Evolutionary conservation across 2,888 invertebrate genomes (phyloP).

Genomic region (Apodemia hepburni): DNA sequence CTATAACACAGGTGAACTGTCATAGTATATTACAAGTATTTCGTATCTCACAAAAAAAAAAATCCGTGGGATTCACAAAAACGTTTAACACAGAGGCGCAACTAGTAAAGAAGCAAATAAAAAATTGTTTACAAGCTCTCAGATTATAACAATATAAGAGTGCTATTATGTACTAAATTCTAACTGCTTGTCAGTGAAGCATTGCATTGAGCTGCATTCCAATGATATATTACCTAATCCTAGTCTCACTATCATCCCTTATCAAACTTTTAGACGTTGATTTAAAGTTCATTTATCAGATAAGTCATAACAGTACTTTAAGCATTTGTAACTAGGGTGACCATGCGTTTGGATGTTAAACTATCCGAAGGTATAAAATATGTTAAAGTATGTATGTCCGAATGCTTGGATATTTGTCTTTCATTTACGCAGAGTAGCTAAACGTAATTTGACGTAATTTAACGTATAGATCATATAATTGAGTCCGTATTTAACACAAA

Average conservation of each 20-base stretch:
- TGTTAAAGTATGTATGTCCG: neutral
- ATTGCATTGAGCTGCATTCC: neutral
- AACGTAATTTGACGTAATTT: no score
- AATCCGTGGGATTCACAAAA: no score
- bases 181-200: neutral
- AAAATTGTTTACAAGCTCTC: neutral
- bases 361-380: neutral
- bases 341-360: neutral
- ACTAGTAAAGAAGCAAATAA: neutral
- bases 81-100: no score
- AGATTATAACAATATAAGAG: neutral
- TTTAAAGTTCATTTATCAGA: neutral
- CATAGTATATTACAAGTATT: no score
- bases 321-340: neutral
- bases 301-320: neutral
- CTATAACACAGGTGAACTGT: no score
- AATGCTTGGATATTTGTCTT: no score
- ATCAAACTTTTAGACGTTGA: neutral
- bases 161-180: neutral
- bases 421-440: no score
- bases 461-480: no score
- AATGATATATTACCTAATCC: neutral
- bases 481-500: no score
- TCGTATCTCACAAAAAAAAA: no score
- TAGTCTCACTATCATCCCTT: neutral